Base-by-base conservation (phyloP, 2,113 vertebrate genomes). In the Microtus ochrogaster region DNA sequence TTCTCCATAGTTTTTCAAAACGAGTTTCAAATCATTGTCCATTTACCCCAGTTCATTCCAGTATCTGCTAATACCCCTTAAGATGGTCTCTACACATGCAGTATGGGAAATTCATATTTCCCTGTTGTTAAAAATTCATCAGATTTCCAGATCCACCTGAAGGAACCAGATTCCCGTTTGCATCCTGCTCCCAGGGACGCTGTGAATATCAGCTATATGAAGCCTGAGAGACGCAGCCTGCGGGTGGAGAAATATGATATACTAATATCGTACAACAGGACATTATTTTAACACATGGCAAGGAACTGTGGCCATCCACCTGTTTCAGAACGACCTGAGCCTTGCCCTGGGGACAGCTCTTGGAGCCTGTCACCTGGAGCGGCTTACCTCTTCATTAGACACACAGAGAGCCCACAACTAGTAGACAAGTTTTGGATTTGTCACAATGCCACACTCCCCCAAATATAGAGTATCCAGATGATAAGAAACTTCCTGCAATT, bases 241-340 rank as follows among this genome's bases (percentile, higher is more conserved):
- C 72, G 82, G 33, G 91, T n/a, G 7, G 85, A 83, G 95, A 97
- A 97, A 95, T 70, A 63, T 13, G 90, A 96, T 95, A 82, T 14
- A 17, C 58, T 79, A 92, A 83, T 85, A 74, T 88, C 90, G 55
- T 52, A 36, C 13, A 72, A 49, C 90, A 86, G 79, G 88, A 92
- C 28, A 66, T 63, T 81, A 19, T 83, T 92, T 84, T 82, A 92
- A 47, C 68, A 68, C 44, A 41, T 78, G 72, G 78, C 61, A 21
- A 96, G n/a, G 22, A 66, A 91, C 41, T 68, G 19, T 47, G 26
- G 70, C 52, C 49, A 33, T 44, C 21, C 88, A 63, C 84, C 90
- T 94, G 90, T 82, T 93, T 91, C 84, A 73, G 4, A 96, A 9
- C 0, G 6, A 52, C 72, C 30, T 3, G 19, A 3, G 1, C 61